Base-by-base conservation (phyloP, 2,888 invertebrate species). In the Autographa gamma region DNA sequence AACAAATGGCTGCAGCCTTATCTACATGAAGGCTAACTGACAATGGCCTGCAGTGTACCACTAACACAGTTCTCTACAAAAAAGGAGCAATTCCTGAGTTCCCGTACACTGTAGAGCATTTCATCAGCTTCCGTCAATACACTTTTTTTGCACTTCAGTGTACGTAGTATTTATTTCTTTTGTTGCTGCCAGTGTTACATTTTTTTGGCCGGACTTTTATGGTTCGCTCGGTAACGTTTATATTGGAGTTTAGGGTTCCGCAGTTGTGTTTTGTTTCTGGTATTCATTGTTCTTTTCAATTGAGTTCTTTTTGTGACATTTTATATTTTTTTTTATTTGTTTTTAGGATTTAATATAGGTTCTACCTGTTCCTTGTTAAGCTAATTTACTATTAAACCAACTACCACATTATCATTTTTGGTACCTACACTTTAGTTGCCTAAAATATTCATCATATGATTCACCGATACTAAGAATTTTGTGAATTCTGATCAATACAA, bases 81-180 rank as follows among this genome's bases (percentile, higher is more conserved):
- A 83, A 74, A 74, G 59, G 18, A 71, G 61, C 8, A 63, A 59
- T 70, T 64, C 34, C 63, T 25, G 32, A 74, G 59, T 54, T 66
- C 69, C 73, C 68, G 69, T 76, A 48, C 74, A 66, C 70, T 67
- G 67, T 69, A 41, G 70, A 68, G 73, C 68, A 68, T 81, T 84
- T 84, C 83, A 71, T 83, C 83, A 84, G 73, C 80, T 78, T 63
- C 74, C 69, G 73, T 80, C 82, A 72, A 76, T 82, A 82, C 74
- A 74, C 73, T 69, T 73, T 83, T 76, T 83, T 79, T 76, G 79
- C 75, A 76, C 76, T 69, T 63, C 63, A 69, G 69, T 73, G 74
- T 74, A 74, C 77, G 77, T 71, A 64, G 75, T 69, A 73, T 84
- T 77, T 80, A 78, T 77, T 82, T 60, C 72, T 82, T 76, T 84